Percentiles rank a stretch among this genome's conserved stretches.
Evolutionary conservation across 2,888 invertebrate species (phyloP).

Genomic region (Calameuta filiformis): DNA sequence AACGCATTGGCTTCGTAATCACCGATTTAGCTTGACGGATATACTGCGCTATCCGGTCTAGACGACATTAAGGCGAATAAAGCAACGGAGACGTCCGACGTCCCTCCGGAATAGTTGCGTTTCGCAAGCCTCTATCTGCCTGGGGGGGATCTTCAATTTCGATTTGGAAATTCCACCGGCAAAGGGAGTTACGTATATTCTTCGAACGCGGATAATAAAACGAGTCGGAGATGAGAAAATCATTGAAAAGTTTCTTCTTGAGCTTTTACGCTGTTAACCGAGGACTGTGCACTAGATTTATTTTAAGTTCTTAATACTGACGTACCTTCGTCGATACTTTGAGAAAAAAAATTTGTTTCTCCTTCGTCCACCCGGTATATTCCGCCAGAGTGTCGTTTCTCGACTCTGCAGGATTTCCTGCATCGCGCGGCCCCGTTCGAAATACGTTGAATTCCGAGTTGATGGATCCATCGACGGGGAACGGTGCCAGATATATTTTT

Average conservation of each 20-base stretch:
- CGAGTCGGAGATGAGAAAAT: background rate
- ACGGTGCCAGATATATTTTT: slow-evolving; percentile 24
- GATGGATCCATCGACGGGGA: slow-evolving; percentile 6
- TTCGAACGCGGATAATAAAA: slow-evolving; percentile 15
- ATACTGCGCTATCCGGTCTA: slow-evolving; percentile 55
- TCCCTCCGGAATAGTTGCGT: background rate
- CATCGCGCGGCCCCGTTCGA: slow-evolving; percentile 6
- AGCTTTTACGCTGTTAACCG: too few species aligned
- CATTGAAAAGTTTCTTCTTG: too few species aligned
- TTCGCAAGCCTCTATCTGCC: background rate
- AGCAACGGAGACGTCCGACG: slow-evolving; percentile 22
- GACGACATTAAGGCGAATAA: slow-evolving; percentile 49
- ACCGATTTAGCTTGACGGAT: slow-evolving; percentile 56
- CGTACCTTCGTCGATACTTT: background rate
- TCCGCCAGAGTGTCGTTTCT: slow-evolving; percentile 9
- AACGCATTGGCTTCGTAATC: slow-evolving; percentile 50
- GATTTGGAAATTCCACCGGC: background rate
- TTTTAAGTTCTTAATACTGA: too few species aligned
- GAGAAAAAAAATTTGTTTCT: background rate
- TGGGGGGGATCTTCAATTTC: background rate
- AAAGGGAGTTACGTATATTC: background rate
- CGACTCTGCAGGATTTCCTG: background rate
- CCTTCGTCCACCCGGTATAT: background rate
- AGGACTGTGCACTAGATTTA: too few species aligned
- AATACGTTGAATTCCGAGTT: background rate